phyloP scores from a whole-genome alignment of 2,797 vertebrate species.

The Rhynchonycteris naso region DNA sequence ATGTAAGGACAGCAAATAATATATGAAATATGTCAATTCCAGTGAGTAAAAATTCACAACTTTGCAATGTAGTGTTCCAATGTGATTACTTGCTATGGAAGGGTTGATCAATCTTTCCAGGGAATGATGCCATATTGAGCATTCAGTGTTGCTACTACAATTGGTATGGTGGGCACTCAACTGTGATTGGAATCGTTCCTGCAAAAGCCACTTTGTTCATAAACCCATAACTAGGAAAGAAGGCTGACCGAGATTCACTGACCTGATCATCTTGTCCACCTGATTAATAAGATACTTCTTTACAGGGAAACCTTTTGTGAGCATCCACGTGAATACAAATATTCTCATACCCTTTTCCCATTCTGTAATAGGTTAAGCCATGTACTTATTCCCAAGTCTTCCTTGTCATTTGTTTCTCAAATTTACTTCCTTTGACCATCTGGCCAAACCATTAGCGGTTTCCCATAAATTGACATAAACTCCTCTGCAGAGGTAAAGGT shows the following conservation, averaged over 20 bases:
- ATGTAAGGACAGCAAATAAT: background rate
- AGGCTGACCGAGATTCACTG: background rate
- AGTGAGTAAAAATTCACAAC: background rate
- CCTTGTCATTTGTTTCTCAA: background rate
- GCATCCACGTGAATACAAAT: background rate
- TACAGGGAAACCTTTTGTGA: background rate
- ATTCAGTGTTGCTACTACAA: background rate
- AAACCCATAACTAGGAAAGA: background rate
- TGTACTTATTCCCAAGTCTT: background rate
- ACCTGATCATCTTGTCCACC: background rate
- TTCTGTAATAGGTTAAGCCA: background rate
- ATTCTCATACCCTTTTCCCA: background rate
- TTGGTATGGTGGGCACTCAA: background rate
- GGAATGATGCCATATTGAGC: background rate
- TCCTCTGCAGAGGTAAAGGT: background rate
- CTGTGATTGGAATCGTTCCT: background rate
- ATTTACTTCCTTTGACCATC: background rate
- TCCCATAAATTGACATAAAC: background rate
- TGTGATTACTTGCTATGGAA: background rate
- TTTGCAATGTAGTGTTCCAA: background rate
- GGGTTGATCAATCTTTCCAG: background rate
- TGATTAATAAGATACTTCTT: conserved; percentile 14
- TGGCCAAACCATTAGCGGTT: background rate
- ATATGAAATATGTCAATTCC: background rate
- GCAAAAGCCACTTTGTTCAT: background rate